Conservation (phyloP, 2,888 invertebrate species). For the Xylota sylvarum region DNA sequence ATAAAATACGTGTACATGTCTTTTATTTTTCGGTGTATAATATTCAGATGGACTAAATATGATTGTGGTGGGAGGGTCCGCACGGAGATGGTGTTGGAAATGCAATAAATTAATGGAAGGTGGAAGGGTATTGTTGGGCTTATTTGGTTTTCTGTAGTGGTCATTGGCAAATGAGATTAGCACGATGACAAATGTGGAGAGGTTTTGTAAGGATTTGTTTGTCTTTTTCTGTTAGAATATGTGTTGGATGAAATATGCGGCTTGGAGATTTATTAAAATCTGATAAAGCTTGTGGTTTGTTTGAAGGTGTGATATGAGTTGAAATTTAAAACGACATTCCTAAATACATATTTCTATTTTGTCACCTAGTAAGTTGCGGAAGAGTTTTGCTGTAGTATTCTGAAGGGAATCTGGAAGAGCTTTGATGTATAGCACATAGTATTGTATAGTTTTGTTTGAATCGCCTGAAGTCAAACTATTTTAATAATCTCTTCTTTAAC, state of each 20-base stretch:
- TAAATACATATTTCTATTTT: too few species aligned
- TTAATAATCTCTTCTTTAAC: too few species aligned
- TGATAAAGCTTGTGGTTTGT: constrained; percentile 47
- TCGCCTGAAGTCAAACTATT: too few species aligned
- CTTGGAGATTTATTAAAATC: constrained; percentile 49
- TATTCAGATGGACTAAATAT: constrained; percentile 68
- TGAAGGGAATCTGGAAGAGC: too few species aligned
- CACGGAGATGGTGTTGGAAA: constrained; percentile 48
- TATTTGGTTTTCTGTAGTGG: constrained; percentile 21
- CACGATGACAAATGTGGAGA: constrained; percentile 67
- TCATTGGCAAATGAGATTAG: constrained; percentile 73
- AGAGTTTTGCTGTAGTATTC: too few species aligned
- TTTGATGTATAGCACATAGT: too few species aligned
- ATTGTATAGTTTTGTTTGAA: too few species aligned
- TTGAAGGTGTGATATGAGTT: background rate
- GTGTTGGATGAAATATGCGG: constrained; percentile 10
- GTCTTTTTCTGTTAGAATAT: constrained; percentile 22
- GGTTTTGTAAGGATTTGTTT: constrained; percentile 1
- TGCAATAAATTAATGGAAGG: constrained; percentile 64
- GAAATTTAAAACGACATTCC: background rate
- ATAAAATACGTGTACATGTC: too few species aligned
- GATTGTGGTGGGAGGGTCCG: constrained; percentile 71
- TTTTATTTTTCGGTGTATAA: constrained; percentile 35
- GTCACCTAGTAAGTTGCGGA: too few species aligned
- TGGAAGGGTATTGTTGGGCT: constrained; percentile 36